Percentiles rank a stretch among this genome's conserved stretches.
phyloP scores from a whole-genome alignment of 92 coral and sea anemone species.

The Porites rus region DNA sequence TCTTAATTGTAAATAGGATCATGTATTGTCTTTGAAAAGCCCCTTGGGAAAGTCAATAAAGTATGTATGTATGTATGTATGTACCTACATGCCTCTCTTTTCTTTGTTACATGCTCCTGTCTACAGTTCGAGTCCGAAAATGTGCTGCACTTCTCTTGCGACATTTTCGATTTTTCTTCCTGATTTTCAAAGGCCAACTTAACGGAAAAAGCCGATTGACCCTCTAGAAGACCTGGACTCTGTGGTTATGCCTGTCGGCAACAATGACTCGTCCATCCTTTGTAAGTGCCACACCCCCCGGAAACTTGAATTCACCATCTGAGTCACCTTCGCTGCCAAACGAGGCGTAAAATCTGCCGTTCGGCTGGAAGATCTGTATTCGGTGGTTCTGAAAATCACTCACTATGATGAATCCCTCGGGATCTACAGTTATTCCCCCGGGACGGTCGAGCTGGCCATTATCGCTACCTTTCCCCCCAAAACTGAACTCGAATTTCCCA shows the following conservation, averaged over 20 bases:
- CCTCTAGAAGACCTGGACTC: slow-evolving; percentile 79
- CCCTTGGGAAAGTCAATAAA: too few species aligned
- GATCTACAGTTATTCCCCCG: slow-evolving; percentile 82
- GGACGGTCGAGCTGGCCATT: slow-evolving; percentile 88
- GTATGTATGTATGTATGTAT: too few species aligned
- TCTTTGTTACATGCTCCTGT: too few species aligned
- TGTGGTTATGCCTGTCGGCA: slow-evolving; percentile 89
- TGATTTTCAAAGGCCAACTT: background rate
- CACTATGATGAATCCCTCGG: slow-evolving; percentile 86
- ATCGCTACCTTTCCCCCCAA: slow-evolving; percentile 80
- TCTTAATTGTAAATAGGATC: too few species aligned
- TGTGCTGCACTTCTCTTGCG: too few species aligned
- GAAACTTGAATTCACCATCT: slow-evolving; percentile 89
- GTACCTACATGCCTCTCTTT: too few species aligned
- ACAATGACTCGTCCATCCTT: slow-evolving; percentile 85
- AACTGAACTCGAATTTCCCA: slow-evolving; percentile 69
- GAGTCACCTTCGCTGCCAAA: slow-evolving; percentile 86
- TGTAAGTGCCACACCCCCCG: slow-evolving; percentile 82
- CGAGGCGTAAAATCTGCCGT: slow-evolving; percentile 79
- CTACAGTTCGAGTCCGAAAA: too few species aligned
- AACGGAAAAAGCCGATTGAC: background rate
- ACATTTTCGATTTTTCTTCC: too few species aligned
- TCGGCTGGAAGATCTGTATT: slow-evolving; percentile 75
- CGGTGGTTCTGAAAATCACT: slow-evolving; percentile 91
- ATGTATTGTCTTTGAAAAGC: too few species aligned